These are phyloP conservation scores for Pogonognathellus flavescens DNA, from an alignment of 1,140 invertebrate species.

Conservation along the genomic window DNA sequence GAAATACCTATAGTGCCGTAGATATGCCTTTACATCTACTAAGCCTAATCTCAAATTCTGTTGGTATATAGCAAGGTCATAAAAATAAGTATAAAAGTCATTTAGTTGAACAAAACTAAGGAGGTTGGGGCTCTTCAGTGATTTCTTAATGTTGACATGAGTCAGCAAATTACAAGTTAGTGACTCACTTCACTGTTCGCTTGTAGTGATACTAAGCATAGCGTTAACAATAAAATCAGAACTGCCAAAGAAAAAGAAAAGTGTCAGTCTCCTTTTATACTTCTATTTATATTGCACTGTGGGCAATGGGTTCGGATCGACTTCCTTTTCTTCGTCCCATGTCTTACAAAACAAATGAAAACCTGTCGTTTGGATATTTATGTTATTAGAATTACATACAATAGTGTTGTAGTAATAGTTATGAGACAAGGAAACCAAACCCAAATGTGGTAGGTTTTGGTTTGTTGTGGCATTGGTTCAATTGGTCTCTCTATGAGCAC, in stretches of 20 bases:
- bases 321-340: no score
- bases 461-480: not conserved
- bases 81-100: conserved; percentile 12
- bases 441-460: not conserved
- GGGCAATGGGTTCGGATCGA: not conserved
- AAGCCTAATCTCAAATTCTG: not conserved
- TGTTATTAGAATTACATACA: not conserved
- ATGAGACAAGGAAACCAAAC: conserved; percentile 2
- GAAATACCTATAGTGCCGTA: no score
- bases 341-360: not conserved
- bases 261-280: no score
- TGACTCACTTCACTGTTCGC: not conserved
- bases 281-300: not conserved
- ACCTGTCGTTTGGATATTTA: not conserved
- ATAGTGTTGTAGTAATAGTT: not conserved
- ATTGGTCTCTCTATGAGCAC: not conserved
- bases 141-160: conserved; percentile 43
- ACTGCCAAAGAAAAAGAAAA: no score
- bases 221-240: no score
- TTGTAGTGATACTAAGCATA: no score
- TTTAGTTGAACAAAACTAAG: conserved; percentile 20
- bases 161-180: conserved; percentile 13
- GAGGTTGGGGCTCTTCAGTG: conserved; percentile 3
- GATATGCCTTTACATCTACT: no score
- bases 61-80: conserved; percentile 22